Evolutionary conservation across 2,888 invertebrate genomes (phyloP), one percentile per base, ranked within the genome.

Genomic region (Frankliniella fusca): DNA sequence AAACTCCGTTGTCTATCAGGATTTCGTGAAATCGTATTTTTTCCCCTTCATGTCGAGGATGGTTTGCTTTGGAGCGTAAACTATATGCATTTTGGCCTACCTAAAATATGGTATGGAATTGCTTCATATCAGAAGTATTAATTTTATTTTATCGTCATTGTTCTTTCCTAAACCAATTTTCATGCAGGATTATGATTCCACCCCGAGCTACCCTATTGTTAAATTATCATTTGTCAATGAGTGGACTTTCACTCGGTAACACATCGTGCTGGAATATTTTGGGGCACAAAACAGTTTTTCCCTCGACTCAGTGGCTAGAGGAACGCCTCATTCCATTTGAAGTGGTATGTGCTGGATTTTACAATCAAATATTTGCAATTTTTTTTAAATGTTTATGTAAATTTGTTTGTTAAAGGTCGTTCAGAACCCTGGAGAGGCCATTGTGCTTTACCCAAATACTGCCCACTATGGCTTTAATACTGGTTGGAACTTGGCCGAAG

Each of bases 261-360:
- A 65, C 65, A 18, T 65, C 65, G 20, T 65, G 65, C 20, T 65
- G 65, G 65, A 65, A 65, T 20, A 65, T 65, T 65, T 65, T 65
- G 20, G 65, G 65, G 11, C 65, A 65, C 20, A 65, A 65, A 20
- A 65, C 65, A 15, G 65, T 65, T 10, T 20, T 65, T 65, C 65
- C 65, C 7, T 65, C 65, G 11, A 10, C 20, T 65, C 65, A 65
- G 20, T 65, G 65, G 65, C 20, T 65, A 20, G 65, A 65, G 20
- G 65, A 65, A 20, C 65, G 65, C 20, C 15, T 20, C 20, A 65
- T 65, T 65, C 65, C 65, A 20, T 65, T 15, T 20, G 20, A 65
- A 65, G 11, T 65, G 20, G 65, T 65, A 20, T 15, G 65, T 65
- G 20, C 11, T 15, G 15, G 20, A 20, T 65, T 7, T 65, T 12